Conservation (phyloP, 2,113 vertebrate species). For the Amazona guildingii region DNA sequence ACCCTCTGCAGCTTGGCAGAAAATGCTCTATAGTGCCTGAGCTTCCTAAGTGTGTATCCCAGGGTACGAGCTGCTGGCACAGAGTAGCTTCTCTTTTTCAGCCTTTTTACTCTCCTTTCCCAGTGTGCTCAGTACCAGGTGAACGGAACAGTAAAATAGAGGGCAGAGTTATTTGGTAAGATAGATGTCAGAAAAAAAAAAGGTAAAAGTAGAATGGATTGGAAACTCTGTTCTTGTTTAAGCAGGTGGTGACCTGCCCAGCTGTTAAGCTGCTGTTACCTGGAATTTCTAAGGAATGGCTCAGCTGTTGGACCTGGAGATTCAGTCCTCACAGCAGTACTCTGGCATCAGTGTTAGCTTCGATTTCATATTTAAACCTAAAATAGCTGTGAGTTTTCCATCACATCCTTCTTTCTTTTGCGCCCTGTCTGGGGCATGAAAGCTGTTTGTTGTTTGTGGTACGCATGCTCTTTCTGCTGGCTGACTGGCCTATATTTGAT, state of each 20-base stretch:
- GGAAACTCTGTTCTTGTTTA: not conserved
- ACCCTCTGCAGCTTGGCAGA: conserved; percentile 23
- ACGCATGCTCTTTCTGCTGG: not conserved
- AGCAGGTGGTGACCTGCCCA: not conserved
- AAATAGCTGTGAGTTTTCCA: not conserved
- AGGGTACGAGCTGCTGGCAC: not conserved
- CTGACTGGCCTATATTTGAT: not conserved
- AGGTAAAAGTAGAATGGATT: not conserved
- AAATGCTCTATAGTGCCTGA: not conserved
- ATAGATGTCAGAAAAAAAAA: not conserved
- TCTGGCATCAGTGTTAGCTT: not conserved
- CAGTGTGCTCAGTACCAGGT: not conserved
- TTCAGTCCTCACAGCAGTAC: not conserved
- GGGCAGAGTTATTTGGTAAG: not conserved
- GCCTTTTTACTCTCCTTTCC: not conserved
- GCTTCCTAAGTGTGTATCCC: not conserved
- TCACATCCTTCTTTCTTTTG: not conserved
- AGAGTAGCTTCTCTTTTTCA: not conserved
- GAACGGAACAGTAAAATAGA: not conserved
- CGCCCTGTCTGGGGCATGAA: accelerated
- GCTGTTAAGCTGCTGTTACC: not conserved
- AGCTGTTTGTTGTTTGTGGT: accelerated
- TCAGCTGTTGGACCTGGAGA: not conserved
- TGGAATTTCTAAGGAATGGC: not conserved
- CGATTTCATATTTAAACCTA: not conserved